Conservation (phyloP, 2,113 vertebrate genomes). For the Cheirogaleus medius region DNA sequence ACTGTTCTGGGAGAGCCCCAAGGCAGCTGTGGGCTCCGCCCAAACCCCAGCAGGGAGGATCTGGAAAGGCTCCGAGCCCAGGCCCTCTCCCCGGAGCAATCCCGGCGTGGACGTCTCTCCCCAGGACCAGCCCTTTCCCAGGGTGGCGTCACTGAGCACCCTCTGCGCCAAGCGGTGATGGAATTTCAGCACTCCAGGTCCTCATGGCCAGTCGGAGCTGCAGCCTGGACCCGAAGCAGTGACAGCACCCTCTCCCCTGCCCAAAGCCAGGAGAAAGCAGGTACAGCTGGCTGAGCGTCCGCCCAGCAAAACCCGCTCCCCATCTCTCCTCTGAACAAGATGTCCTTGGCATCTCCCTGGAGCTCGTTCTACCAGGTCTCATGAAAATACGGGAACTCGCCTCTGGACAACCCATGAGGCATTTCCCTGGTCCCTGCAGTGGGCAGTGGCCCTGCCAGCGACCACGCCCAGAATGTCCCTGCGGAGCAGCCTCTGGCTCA, state of each 20-base stretch:
- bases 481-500: neutral
- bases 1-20: neutral
- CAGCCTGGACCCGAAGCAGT: fast-evolving
- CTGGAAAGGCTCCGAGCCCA: neutral
- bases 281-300: neutral
- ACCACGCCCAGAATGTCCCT: slow-evolving; percentile 20
- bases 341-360: slow-evolving; percentile 54
- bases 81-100: neutral
- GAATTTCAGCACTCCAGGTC: neutral
- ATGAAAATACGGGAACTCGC: neutral
- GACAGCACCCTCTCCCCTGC: neutral
- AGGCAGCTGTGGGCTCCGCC: neutral
- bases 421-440: neutral
- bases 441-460: neutral
- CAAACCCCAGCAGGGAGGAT: neutral
- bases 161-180: neutral
- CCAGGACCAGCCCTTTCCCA: neutral
- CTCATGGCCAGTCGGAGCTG: neutral
- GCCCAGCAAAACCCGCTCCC: neutral
- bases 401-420: slow-evolving; percentile 24
- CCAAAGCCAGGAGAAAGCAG: neutral
- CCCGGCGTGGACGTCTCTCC: neutral
- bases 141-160: neutral
- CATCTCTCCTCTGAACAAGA: slow-evolving; percentile 31
- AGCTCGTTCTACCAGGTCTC: slow-evolving; percentile 6